Percentiles rank a stretch among this genome's conserved stretches.
These are phyloP conservation scores for Ursus arctos DNA, from an alignment of 2,113 vertebrate species.

Conservation along the genomic window DNA sequence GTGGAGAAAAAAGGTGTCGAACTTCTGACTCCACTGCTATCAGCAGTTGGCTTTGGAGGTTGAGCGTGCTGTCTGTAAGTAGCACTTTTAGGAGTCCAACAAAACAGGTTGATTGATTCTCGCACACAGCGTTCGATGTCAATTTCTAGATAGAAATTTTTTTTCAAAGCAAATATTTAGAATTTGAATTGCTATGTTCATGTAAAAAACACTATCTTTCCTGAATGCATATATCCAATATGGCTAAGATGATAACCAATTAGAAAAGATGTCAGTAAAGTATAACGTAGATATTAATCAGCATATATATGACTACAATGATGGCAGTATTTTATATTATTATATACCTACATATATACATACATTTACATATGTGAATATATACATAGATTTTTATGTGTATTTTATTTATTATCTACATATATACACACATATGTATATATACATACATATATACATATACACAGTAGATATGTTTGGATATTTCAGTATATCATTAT, in stretches of 20 bases:
- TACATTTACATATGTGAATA: neutral
- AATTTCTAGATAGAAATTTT: constrained; percentile 89
- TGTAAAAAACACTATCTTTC: constrained; percentile 23
- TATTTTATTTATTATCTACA: neutral
- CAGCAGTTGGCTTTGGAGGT: constrained; percentile 84
- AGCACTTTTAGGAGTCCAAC: constrained; percentile 97
- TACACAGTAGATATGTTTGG: neutral
- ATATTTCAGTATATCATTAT: neutral
- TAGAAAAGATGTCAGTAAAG: constrained; percentile 19
- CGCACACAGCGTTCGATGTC: constrained; percentile 98
- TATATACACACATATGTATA: neutral
- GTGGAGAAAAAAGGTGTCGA: constrained; percentile 88
- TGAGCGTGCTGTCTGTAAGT: constrained; percentile 97
- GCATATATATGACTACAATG: neutral
- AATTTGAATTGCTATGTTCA: constrained; percentile 28
- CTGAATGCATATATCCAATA: constrained; percentile 5
- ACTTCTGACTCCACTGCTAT: constrained; percentile 83
- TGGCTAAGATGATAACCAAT: neutral
- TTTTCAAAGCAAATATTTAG: neutral
- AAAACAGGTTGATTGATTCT: constrained; percentile 98
- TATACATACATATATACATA: no score
- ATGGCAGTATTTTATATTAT: neutral
- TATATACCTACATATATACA: neutral
- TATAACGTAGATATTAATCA: neutral
- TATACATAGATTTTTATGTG: neutral